Base-by-base conservation (phyloP, 2,113 vertebrate species). In the Bungarus multicinctus region DNA sequence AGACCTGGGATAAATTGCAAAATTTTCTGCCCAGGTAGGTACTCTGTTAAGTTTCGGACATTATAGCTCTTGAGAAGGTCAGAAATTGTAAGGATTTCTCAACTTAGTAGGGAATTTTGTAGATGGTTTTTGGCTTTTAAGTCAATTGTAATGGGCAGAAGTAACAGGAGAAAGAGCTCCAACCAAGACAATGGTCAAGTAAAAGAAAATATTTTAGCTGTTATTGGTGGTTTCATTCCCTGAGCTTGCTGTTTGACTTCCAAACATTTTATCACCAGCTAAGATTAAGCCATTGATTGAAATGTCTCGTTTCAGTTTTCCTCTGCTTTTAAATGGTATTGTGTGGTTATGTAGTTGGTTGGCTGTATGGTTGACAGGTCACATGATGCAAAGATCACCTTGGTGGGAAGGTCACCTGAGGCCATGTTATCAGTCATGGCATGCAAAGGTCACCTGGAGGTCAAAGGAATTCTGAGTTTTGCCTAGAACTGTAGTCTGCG, bases 1-100 rank as follows among this genome's bases (percentile, higher is more conserved):
- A 93, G 93, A 97, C 96, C 12, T 95, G 94, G n/a, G 93, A 92
- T 50, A 93, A 88, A 85, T 3, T 87, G 30, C 30, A 11, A 4
- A 86, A 0, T 87, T 93, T 90, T 74, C 8, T 64, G 11, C 58
- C 91, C 25, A 50, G 47, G 47, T 50, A 91, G 91, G 87, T 91
- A 64, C 1, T 10, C 89, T 69, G 22, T 10, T 54, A 27, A 23
- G 34, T 81, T 60, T 16, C 12, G 34, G 14, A 88, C 30, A 69
- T 27, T 50, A 43, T 3, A 53, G 52, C 34, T 27, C 25, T 6
- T 4, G 53, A 22, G 14, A 16, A 34, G 20, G 10, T 89, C 9
- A 55, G 87, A 81, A 81, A 81, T 81, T 20, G 16, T 39, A 81
- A 81, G 69, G 39, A 74, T 14, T 74, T 22, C 43, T n/a, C 47